Conservation (phyloP, 2,888 invertebrate genomes). For the Dendrolimus houi region DNA sequence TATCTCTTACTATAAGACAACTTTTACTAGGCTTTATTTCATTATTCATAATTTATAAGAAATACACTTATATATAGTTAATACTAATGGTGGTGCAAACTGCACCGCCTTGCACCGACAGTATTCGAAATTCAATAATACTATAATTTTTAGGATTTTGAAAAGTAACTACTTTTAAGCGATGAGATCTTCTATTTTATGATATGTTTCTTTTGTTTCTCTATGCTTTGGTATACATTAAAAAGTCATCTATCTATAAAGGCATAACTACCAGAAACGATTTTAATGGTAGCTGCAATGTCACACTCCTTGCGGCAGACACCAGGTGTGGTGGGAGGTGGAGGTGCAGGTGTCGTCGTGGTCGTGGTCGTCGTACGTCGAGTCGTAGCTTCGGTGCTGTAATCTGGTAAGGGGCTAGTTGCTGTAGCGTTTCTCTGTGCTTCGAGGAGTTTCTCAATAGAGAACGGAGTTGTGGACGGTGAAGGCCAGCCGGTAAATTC, state of each 20-base stretch:
- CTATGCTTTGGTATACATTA: neutral
- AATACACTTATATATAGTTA: no score
- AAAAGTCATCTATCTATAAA: neutral
- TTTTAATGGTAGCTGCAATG: slow-evolving; percentile 89
- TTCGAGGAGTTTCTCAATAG: slow-evolving; percentile 87
- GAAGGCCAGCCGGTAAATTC: slow-evolving; percentile 96
- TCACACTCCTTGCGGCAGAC: slow-evolving; percentile 87
- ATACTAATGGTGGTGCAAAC: no score
- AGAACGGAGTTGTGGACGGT: slow-evolving; percentile 90
- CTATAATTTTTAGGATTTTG: no score
- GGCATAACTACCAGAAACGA: slow-evolving; percentile 78
- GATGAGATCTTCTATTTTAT: no score
- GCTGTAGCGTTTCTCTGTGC: slow-evolving; percentile 78
- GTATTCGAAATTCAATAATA: no score
- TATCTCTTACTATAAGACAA: no score
- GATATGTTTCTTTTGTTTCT: neutral
- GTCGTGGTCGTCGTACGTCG: slow-evolving; percentile 74
- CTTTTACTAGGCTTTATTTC: no score
- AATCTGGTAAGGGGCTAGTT: slow-evolving; percentile 66
- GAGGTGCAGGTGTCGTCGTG: slow-evolving; percentile 82
- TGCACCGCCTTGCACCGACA: no score
- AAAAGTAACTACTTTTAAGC: no score
- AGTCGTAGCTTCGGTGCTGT: slow-evolving; percentile 66
- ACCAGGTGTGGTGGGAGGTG: slow-evolving; percentile 87
- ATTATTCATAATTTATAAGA: no score